Conservation (phyloP, 2,797 vertebrate species). For the Sardinella longiceps region DNA sequence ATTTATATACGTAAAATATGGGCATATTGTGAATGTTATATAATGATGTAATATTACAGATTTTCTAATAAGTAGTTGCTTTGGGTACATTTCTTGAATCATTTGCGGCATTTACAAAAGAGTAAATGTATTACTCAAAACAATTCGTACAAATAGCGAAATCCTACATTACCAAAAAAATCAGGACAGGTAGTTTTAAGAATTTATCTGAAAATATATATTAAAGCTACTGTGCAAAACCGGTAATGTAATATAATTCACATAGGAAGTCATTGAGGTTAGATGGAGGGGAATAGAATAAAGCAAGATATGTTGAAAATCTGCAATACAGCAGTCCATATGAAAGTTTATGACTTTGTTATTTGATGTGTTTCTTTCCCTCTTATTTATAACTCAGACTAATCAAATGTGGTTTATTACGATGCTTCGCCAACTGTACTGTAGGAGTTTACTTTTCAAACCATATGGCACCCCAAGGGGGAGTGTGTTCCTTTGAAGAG, state of each 20-base stretch:
- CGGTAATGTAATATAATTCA: background rate
- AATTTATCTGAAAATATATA: too few relatives aligned
- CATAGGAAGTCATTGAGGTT: background rate
- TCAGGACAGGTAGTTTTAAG: too few relatives aligned
- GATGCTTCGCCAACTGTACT: conserved; percentile 46
- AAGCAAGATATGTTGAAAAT: background rate
- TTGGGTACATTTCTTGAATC: too few relatives aligned
- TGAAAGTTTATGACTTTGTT: conserved; percentile 47
- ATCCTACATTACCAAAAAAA: too few relatives aligned
- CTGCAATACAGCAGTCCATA: background rate
- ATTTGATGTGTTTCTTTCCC: conserved; percentile 10
- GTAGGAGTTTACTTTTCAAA: conserved; percentile 57
- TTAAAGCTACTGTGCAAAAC: too few relatives aligned
- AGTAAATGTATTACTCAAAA: too few relatives aligned
- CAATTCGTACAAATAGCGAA: too few relatives aligned
- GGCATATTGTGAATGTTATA: too few relatives aligned
- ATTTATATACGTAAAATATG: too few relatives aligned
- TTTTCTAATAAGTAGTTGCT: too few relatives aligned
- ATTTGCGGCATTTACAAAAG: too few relatives aligned
- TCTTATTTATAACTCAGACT: conserved; percentile 27
- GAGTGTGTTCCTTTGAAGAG: conserved; percentile 47
- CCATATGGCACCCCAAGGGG: conserved; percentile 54
- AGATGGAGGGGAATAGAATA: background rate
- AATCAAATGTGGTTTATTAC: conserved; percentile 50
- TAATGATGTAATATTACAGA: too few relatives aligned